phyloP scores from a whole-genome alignment of 2,888 invertebrate species.

The Hirudinaria manillensis region DNA sequence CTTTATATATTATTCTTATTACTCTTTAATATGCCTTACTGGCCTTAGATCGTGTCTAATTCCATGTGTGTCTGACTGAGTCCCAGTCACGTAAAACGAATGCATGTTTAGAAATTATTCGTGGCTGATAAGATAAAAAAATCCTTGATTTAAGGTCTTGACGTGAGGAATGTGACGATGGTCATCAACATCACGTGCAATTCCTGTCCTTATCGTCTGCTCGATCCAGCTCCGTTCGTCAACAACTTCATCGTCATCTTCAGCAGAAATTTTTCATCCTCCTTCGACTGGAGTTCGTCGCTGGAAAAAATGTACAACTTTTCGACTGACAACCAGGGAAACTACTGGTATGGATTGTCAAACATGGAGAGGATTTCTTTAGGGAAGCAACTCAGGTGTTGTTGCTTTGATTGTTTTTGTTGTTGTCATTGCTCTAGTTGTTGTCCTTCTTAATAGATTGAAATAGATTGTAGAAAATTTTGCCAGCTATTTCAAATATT shows the following conservation, averaged over 20 bases:
- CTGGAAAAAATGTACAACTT: background rate
- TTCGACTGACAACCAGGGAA: background rate
- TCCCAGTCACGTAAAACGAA: no score
- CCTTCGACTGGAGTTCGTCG: background rate
- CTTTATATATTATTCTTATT: no score
- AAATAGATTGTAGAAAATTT: no score
- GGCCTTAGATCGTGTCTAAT: no score
- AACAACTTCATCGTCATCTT: background rate
- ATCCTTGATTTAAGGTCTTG: background rate
- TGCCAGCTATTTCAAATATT: no score
- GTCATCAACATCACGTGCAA: background rate
- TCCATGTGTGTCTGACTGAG: no score
- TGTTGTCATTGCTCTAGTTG: no score
- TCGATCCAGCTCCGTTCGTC: background rate
- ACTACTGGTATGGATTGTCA: background rate
- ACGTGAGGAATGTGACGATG: background rate
- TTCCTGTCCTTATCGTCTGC: background rate
- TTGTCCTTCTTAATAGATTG: no score
- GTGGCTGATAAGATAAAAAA: no score
- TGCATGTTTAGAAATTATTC: no score
- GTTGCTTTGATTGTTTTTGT: no score
- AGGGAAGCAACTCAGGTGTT: background rate
- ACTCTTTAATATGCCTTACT: no score
- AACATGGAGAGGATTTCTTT: background rate
- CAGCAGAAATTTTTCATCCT: conserved; percentile 7